Evolutionary conservation across 2,888 invertebrate species (phyloP), one percentile per base, ranked within the genome.

Genomic region (Cerastis rubricosa): DNA sequence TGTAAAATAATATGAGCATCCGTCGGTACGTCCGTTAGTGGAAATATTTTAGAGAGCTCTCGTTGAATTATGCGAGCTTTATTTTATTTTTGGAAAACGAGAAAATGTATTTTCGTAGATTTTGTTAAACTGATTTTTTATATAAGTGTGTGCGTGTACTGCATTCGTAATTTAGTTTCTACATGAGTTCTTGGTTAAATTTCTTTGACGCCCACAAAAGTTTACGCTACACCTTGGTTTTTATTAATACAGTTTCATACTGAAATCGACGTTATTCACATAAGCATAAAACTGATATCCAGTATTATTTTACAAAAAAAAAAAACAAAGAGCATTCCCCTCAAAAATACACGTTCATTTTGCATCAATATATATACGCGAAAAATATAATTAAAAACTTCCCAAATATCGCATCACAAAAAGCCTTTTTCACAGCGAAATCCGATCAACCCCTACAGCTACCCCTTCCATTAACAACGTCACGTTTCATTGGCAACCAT

Each of bases 1-100:
- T 74, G 78, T 82, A 74, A 85, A 84, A 78, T 85, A 76, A 83
- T 83, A 79, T 67, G 80, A 84, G 74, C 70, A 78, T 83, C 83
- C 82, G 83, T 57, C 61, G 29, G 57, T 61, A 43, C 45, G 59
- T 67, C 45, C 59, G 74, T 74, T 67, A 35, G 71, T 73, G 54
- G 64, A 74, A 78, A 74, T 82, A 75, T 84, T 84, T 72, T 57
- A 66, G 69, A 57, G 57, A 71, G 51, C 70, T 57, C 74, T 51
- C 25, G 51, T 67, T 61, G 81, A 69, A 80, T 63, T 67, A 59
- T 67, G 65, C 25, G 51, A 72, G 85, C 51, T 63, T 85, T 63
- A 63, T 67, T 72, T 72, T 35, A 73, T 14, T 11, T 75, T 57
- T 57, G 29, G 19, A 57, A 29, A 14, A 45, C 29, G 43, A 75